These are phyloP conservation scores for Galeopsomyia nigrocyanea DNA, from an alignment of 2,888 invertebrate species.

Conservation along the genomic window DNA sequence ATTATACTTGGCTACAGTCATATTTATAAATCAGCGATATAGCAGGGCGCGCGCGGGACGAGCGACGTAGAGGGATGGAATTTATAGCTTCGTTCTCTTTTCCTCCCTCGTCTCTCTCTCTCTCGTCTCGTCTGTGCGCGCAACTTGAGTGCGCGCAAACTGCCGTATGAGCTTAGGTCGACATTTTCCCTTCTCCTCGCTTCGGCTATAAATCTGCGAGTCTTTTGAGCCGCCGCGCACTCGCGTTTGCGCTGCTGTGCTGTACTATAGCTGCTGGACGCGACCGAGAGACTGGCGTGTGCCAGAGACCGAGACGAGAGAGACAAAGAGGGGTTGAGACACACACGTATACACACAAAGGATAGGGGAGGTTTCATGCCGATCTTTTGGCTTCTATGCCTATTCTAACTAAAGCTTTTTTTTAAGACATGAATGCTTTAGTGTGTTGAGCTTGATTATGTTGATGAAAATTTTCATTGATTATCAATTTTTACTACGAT, in stretches of 20 bases:
- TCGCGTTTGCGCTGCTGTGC: conserved; percentile 46
- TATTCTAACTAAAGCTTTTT: no score
- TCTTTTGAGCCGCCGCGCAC: conserved; percentile 65
- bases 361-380: conserved; percentile 40
- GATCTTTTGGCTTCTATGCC: no score
- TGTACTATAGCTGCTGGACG: conserved; percentile 24
- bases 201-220: conserved; percentile 68
- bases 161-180: conserved; percentile 70
- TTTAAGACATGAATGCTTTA: no score
- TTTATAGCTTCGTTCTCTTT: conserved; percentile 68
- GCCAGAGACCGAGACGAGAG: conserved; percentile 38
- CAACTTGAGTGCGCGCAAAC: conserved; percentile 61
- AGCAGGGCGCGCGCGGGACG: conserved; percentile 58
- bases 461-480: no score
- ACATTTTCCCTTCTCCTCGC: conserved; percentile 67
- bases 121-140: conserved; percentile 29
- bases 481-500: no score
- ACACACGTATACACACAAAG: neutral
- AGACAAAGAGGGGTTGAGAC: conserved; percentile 45
- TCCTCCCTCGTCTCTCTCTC: conserved; percentile 64
- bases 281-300: conserved; percentile 36
- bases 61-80: conserved; percentile 66
- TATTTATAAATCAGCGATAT: conserved; percentile 71
- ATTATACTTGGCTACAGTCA: conserved; percentile 70
- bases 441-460: no score